Evolutionary conservation across 2,888 invertebrate genomes (phyloP).

Genomic region (Heliconius hortense): DNA sequence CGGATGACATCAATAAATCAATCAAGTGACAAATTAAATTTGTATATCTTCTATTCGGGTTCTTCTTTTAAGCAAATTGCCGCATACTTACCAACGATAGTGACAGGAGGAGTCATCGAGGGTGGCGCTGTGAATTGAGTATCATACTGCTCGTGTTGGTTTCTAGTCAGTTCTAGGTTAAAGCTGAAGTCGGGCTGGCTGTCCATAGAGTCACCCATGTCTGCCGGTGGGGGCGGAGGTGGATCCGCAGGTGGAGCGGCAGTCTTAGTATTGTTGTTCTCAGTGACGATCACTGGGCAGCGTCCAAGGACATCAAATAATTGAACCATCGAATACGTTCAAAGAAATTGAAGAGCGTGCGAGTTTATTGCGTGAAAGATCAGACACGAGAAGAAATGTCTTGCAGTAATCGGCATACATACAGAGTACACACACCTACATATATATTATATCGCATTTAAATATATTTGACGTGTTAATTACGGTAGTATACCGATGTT

Average conservation of each 20-base stretch:
- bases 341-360: slow-evolving; percentile 21
- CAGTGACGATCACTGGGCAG: slow-evolving; percentile 64
- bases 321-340: slow-evolving; percentile 42
- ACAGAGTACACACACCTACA: not conserved
- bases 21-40: not conserved
- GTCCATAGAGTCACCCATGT: slow-evolving; percentile 64
- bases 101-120: slow-evolving; percentile 58
- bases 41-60: not conserved
- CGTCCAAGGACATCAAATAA: slow-evolving; percentile 57
- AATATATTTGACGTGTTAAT: not conserved
- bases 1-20: not conserved
- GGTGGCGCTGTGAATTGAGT: slow-evolving; percentile 81
- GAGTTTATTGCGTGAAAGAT: slow-evolving; percentile 18
- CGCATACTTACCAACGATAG: slow-evolving; percentile 72
- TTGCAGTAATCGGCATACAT: slow-evolving; percentile 1
- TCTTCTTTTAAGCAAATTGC: slow-evolving; percentile 1
- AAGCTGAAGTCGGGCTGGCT: slow-evolving; percentile 81
- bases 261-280: slow-evolving; percentile 69
- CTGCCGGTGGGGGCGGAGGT: slow-evolving; percentile 79
- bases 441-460: not conserved
- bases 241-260: slow-evolving; percentile 72
- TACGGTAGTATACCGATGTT: not conserved
- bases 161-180: slow-evolving; percentile 86
- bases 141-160: slow-evolving; percentile 88
- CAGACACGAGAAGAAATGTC: slow-evolving; percentile 23